Conservation (phyloP, 2,888 invertebrate species). For the Sipha maydis region DNA sequence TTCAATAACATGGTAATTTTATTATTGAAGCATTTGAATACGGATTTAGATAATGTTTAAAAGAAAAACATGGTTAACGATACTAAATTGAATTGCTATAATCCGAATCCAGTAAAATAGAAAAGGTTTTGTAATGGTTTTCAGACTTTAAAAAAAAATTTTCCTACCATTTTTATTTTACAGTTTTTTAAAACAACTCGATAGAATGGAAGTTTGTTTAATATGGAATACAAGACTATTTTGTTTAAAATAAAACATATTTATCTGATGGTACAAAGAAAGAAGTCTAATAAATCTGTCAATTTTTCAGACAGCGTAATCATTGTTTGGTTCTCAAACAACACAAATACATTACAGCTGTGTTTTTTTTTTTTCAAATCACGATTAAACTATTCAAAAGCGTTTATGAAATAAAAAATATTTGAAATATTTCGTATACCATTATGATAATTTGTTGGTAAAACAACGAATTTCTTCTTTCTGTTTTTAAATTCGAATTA, state of each 20-base stretch:
- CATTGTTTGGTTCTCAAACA: slow-evolving; percentile 26
- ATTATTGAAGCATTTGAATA: too few species aligned
- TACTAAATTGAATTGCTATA: too few species aligned
- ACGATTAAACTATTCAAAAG: slow-evolving; percentile 20
- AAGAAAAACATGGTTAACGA: too few species aligned
- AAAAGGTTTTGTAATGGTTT: slow-evolving; percentile 6
- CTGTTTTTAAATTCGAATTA: too few species aligned
- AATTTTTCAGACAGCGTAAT: slow-evolving; percentile 12
- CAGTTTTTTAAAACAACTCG: slow-evolving; percentile 13
- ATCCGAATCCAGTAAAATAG: not conserved
- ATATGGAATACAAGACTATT: not conserved
- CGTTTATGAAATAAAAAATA: slow-evolving; percentile 19
- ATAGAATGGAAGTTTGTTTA: not conserved
- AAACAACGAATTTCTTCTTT: too few species aligned
- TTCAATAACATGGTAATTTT: too few species aligned
- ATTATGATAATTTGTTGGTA: not conserved
- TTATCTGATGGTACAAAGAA: slow-evolving; percentile 29
- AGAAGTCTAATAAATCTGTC: slow-evolving; percentile 46
- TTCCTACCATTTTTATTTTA: not conserved
- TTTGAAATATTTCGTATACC: not conserved
- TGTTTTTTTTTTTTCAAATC: not conserved
- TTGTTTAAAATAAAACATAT: slow-evolving; percentile 33
- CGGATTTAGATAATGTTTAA: too few species aligned
- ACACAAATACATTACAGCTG: slow-evolving; percentile 21
- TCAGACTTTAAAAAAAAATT: not conserved